Evolutionary conservation across 2,113 vertebrate genomes (phyloP).

Genomic region (Peromyscus maniculatus): DNA sequence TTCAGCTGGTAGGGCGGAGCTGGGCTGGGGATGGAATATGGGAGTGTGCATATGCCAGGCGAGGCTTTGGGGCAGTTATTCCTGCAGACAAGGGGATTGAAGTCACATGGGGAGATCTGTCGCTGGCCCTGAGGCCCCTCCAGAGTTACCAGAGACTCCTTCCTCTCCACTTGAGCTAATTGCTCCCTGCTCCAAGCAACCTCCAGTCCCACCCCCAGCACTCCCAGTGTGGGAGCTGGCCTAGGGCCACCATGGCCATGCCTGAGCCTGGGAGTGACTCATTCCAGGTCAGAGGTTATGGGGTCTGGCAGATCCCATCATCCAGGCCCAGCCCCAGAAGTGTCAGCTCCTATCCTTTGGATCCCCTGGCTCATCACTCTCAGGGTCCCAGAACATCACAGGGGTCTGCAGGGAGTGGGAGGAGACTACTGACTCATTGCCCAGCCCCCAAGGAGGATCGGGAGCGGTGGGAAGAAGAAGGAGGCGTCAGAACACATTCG

Average conservation of each 20-base stretch:
- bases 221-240: conserved; percentile 29
- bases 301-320: conserved; percentile 47
- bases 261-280: conserved; percentile 64
- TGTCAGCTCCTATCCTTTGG: conserved; percentile 7
- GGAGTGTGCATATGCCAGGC: not conserved
- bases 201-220: not conserved
- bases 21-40: no score
- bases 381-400: not conserved
- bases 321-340: conserved; percentile 1
- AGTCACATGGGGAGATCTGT: not conserved
- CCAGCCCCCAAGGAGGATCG: not conserved
- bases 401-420: not conserved
- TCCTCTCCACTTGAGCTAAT: not conserved
- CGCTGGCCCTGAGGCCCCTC: not conserved
- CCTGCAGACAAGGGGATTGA: not conserved
- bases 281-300: conserved; percentile 57
- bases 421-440: not conserved
- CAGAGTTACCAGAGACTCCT: not conserved
- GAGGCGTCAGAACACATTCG: not conserved
- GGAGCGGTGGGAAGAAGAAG: not conserved
- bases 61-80: not conserved
- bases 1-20: not conserved
- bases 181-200: not conserved
- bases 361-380: not conserved
- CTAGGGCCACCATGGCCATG: not conserved